Base-by-base conservation (phyloP, 2,797 vertebrate genomes). In the Pteronotus mesoamericanus region DNA sequence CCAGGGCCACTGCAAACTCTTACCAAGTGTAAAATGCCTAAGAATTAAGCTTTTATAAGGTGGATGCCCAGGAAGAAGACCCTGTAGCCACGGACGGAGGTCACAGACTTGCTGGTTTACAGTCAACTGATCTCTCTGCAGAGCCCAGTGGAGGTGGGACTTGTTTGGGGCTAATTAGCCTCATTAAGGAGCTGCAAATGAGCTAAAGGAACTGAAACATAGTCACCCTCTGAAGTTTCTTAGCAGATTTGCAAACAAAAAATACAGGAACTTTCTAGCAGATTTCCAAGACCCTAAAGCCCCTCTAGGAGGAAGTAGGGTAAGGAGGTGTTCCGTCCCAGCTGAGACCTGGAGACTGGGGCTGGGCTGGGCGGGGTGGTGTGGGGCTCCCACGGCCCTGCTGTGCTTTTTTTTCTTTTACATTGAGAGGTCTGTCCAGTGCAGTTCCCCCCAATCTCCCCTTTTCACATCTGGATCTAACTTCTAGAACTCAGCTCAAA, bases 111-210 rank as follows among this genome's bases (percentile, higher is more conserved):
- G 0, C 68, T 15, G 34, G 80, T 66, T 92, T 57, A 61, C 8
- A 59, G 10, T 59, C 3, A 88, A 11, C 39, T 44, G 59, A 16
- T 44, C 37, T 77, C 61, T 94, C 44, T 2, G n/a, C 0, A 7
- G 93, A 88, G 55, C 48, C 68, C 68, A 21, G 21, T 1, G 1
- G 83, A 8, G 21, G 18, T 57, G 64, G 90, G 85, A 92, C 66
- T 55, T 86, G 68, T 85, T 89, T 82, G 34, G 77, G 69, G 85
- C 48, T 97, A 95, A 96, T 95, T 93, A 92, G 82, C 12, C 82
- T 95, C 78, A 94, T 96, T 95, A 92, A 92, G 90, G 96, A 96
- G 94, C 51, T 75, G 87, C 86, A 86, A 88, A 89, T 42, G 55
- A 97, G 46, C 71, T 95, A 95, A 91, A 79, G 57, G 61, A 74